Evolutionary conservation across 2,888 invertebrate genomes (phyloP).

Genomic region (Metallyticus violacea): DNA sequence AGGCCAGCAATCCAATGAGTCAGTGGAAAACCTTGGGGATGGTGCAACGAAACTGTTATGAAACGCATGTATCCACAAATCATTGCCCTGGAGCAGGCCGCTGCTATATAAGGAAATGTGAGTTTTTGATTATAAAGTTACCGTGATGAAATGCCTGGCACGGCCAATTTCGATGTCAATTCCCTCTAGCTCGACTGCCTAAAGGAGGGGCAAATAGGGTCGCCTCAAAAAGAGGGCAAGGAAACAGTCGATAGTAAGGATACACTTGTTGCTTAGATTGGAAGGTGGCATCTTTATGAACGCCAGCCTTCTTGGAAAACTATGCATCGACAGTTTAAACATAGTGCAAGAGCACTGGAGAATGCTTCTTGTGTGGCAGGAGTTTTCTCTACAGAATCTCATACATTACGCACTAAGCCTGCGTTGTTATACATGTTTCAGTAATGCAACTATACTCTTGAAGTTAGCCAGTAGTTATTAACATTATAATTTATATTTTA

Average conservation of each 20-base stretch:
- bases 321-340: no score
- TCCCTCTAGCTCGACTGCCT: neutral
- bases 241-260: neutral
- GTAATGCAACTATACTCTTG: no score
- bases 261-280: no score
- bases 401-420: no score
- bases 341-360: no score
- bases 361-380: no score
- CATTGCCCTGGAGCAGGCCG: neutral
- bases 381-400: no score
- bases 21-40: neutral
- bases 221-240: neutral
- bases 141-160: neutral
- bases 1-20: neutral
- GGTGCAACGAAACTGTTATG: neutral
- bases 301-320: no score
- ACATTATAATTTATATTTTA: no score
- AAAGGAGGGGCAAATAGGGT: neutral
- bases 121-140: neutral
- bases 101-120: neutral
- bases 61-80: neutral
- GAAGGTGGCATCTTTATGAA: no score
- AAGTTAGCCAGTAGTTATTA: no score
- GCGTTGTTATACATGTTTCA: no score
- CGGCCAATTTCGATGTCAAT: neutral